These are phyloP conservation scores for Dasysyrphus tricinctus DNA, from an alignment of 2,888 invertebrate species.

Conservation along the genomic window DNA sequence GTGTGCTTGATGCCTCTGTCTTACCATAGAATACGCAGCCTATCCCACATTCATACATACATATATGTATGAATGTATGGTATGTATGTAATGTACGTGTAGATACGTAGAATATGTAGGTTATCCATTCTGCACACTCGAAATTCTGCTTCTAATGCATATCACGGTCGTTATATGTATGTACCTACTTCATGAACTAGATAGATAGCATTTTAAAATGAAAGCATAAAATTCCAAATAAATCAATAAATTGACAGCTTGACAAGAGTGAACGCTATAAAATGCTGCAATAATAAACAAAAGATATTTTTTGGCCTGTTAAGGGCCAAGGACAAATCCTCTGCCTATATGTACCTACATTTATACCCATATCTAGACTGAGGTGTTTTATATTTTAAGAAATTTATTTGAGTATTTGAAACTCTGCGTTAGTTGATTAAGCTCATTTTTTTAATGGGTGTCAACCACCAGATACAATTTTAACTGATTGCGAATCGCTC, in stretches of 20 bases:
- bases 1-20: not conserved
- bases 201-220: slow-evolving; percentile 30
- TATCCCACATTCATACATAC: not conserved
- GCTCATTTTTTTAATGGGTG: not conserved
- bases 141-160: slow-evolving; percentile 27
- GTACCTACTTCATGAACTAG: slow-evolving; percentile 10
- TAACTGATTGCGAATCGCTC: no score
- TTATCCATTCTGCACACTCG: slow-evolving; percentile 29
- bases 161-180: slow-evolving; percentile 15
- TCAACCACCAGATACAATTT: no score
- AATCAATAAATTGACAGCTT: slow-evolving; percentile 36
- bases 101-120: slow-evolving; percentile 14
- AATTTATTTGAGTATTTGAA: not conserved
- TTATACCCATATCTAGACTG: not conserved
- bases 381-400: not conserved
- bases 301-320: slow-evolving; percentile 1
- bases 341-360: not conserved
- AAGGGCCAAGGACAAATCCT: slow-evolving; percentile 29
- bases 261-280: slow-evolving; percentile 25
- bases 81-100: not conserved
- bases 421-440: not conserved
- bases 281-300: slow-evolving; percentile 27
- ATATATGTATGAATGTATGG: not conserved
- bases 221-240: slow-evolving; percentile 29
- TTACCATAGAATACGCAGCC: slow-evolving; percentile 20